Evolutionary conservation across 2,113 vertebrate genomes (phyloP), one percentile per base, ranked within the genome.

Genomic region (Telmatochromis sp.): DNA sequence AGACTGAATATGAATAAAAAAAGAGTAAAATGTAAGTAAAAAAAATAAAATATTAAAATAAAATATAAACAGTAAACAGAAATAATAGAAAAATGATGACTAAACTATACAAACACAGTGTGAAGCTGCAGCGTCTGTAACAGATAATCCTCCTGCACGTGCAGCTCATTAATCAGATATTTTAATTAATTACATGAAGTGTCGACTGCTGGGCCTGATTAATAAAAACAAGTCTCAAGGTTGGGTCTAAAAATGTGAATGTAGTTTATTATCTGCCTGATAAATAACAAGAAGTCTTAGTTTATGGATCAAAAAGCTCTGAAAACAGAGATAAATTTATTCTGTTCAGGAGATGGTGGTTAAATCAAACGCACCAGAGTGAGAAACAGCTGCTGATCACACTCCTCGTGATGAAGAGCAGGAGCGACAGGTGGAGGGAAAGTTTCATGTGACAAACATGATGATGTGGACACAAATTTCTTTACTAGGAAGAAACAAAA

Each of bases 231-330:
- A n/a, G 17, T 65, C 19, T 63, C 31, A 12, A 35, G 58, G 31
- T 63, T 63, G 58, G 31, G 60, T 65, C 10, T 7, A 2, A 65
- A 5, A 65, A 65, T 33, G 14, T 13, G 60, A 13, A 21, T 37
- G 33, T 5, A 65, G 60, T 65, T 65, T 37, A 65, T 35, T 35
- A n/a, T 63, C 58, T 63, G 31, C 58, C 58, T 63, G 33, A 65
- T 65, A 65, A 21, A 65, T 21, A 60, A 60, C 15, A 65, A 12
- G 10, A 37, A 37, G 10, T 65, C 19, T 37, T 65, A 37, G 19
- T 65, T 65, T 35, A 35, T 65, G 17, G 0, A 0, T 35, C 31
- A 0, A 63, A 63, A 35, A 65, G 33, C 37, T 12, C 37, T 0
- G 13, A 23, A 73, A 15, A 45, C 21, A 17, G 4, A 26, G 5